Conservation (phyloP, 2,797 vertebrate genomes). For the Macropodus opercularis region DNA sequence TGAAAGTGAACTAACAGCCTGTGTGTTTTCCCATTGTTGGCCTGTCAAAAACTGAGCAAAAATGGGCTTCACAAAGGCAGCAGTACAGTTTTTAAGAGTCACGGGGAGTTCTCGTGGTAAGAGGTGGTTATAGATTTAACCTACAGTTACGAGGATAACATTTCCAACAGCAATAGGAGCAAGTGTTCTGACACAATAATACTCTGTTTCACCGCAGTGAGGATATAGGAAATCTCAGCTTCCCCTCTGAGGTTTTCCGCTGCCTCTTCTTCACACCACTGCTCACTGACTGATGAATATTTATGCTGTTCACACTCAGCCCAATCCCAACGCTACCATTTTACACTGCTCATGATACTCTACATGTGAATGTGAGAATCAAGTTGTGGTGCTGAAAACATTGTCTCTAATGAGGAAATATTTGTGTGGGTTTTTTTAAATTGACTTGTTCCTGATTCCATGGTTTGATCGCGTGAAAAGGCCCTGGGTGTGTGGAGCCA, state of each 20-base stretch:
- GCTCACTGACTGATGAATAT: slow-evolving; percentile 69
- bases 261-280: slow-evolving; percentile 48
- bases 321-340: slow-evolving; percentile 56
- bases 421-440: slow-evolving; percentile 29
- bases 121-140: slow-evolving; percentile 53
- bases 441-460: slow-evolving; percentile 59
- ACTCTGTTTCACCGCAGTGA: slow-evolving; percentile 26
- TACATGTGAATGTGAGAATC: slow-evolving; percentile 40
- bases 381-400: slow-evolving; percentile 41
- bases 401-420: slow-evolving; percentile 32
- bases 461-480: slow-evolving; percentile 56
- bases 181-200: slow-evolving; percentile 56
- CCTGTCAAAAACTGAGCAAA: slow-evolving; percentile 12
- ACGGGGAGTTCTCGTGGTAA: slow-evolving; percentile 9
- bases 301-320: slow-evolving; percentile 66
- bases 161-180: slow-evolving; percentile 40
- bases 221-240: slow-evolving; percentile 40
- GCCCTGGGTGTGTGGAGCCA: slow-evolving; percentile 39
- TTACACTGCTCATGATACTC: slow-evolving; percentile 46
- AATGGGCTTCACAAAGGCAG: slow-evolving; percentile 16
- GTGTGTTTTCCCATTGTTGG: slow-evolving; percentile 16
- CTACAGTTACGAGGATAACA: slow-evolving; percentile 38
- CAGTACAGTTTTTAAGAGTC: slow-evolving; percentile 23
- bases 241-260: slow-evolving; percentile 51
- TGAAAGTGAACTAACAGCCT: slow-evolving; percentile 44